phyloP scores from a whole-genome alignment of 2,888 invertebrate species.

The Cephus runcator region DNA sequence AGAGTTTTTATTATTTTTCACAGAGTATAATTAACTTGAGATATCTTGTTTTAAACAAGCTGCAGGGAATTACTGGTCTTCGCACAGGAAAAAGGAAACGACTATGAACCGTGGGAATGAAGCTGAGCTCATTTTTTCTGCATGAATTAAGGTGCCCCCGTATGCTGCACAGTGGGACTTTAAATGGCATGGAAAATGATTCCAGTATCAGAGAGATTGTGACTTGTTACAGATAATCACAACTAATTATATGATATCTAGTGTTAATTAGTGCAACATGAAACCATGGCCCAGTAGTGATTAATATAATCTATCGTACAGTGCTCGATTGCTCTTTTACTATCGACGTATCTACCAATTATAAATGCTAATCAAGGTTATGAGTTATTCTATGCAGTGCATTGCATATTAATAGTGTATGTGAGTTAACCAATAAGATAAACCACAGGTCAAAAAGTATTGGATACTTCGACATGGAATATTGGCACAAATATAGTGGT shows the following conservation, averaged over 20 bases:
- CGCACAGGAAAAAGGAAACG: slow-evolving; percentile 59
- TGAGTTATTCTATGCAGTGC: not conserved
- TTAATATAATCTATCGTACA: not conserved
- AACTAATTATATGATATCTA: not conserved
- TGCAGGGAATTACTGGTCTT: slow-evolving; percentile 54
- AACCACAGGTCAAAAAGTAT: not conserved
- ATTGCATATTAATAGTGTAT: not conserved
- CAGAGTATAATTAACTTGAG: slow-evolving; percentile 56
- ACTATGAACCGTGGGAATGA: slow-evolving; percentile 55
- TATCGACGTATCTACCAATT: not conserved
- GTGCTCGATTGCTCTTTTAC: not conserved
- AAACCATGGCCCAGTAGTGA: not conserved
- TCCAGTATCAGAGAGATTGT: not conserved
- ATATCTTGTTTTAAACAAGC: slow-evolving; percentile 57
- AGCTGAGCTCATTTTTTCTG: slow-evolving; percentile 55
- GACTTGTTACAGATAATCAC: not conserved
- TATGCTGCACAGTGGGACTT: slow-evolving; percentile 14
- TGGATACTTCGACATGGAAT: not conserved
- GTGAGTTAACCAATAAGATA: not conserved
- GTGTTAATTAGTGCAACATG: not conserved
- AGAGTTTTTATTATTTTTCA: not conserved
- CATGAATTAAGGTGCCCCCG: slow-evolving; percentile 48
- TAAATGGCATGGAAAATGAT: not conserved
- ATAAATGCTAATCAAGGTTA: not conserved
- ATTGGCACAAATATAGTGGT: not conserved